Evolutionary conservation across 1,140 invertebrate species (phyloP), one percentile per base, ranked within the genome.

Genomic region (Penaeus chinensis): DNA sequence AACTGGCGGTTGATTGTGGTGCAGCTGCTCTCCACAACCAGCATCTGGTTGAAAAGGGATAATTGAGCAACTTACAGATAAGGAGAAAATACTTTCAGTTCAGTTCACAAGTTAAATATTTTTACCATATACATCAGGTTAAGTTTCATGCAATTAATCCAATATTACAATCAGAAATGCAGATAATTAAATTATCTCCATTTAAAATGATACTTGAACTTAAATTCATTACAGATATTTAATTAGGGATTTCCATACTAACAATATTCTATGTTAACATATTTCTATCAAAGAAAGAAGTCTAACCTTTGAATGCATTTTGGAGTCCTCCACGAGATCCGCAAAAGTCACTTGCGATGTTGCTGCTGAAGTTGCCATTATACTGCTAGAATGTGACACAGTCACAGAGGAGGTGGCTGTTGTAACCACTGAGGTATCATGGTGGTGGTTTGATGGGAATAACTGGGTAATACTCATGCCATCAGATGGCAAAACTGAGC

Each of bases 381-480:
- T 74, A 24, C 24, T 32, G 24, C 27, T 19, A 11, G 42, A 54
- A 54, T 54, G 54, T 54, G 54, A 54, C 54, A 54, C 54, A 54
- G 54, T 54, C 0, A 71, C n/a, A n/a, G 81, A 77, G 60, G 81
- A 37, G 10, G 27, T 54, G 11, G 80, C 37, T 54, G 27, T 18
- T 3, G 22, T 22, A 62, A 24, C 71, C 5, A 19, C 54, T 27
- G 78, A 27, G 47, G 79, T 24, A 20, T 71, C 85, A 65, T 47
- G 37, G 54, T 87, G 71, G 37, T 42, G 61, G 16, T 37, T n/a
- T 16, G 79, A 62, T 22, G 79, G 69, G 61, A 87, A 83, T 32
- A 87, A 62, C 37, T 87, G 86, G 54, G 80, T 77, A 61, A 87
- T 87, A 37, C 24, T 80, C 20, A 87, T 65, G 18, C 86, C 86